Evolutionary conservation across 2,888 invertebrate genomes (phyloP).

Genomic region (Omphaloscelis lunosa): DNA sequence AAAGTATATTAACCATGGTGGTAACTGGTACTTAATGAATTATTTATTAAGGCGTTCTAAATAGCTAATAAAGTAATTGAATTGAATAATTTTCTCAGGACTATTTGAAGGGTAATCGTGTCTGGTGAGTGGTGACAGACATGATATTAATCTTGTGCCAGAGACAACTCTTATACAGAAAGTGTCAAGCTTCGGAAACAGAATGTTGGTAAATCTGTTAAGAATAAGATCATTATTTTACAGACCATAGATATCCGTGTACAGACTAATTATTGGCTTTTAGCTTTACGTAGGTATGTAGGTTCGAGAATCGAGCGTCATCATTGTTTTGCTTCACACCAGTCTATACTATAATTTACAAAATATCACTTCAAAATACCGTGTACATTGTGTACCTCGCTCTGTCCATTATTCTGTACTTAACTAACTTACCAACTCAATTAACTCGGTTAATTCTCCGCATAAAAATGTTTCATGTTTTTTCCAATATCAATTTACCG

Average conservation of each 20-base stretch:
- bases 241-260: no score
- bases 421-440: conserved; percentile 40
- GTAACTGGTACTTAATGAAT: conserved; percentile 35
- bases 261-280: background rate
- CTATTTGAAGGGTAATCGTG: background rate
- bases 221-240: background rate
- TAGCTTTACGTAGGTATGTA: background rate
- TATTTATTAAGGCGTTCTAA: conserved; percentile 45
- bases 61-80: conserved; percentile 40
- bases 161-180: background rate
- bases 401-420: conserved; percentile 16
- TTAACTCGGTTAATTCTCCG: conserved; percentile 28
- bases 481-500: conserved; percentile 40
- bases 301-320: background rate
- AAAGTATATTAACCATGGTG: conserved; percentile 13
- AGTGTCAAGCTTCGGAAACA: background rate
- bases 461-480: conserved; percentile 30
- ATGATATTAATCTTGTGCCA: background rate
- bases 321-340: background rate
- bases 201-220: background rate
- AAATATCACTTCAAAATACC: conserved; percentile 1
- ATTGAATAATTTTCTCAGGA: conserved; percentile 9
- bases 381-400: no score
- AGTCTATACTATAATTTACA: background rate
- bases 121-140: background rate